Percentiles rank a stretch among this genome's conserved stretches.
Evolutionary conservation across 1,140 invertebrate species (phyloP).

Genomic region (Macrobrachium nipponense): DNA sequence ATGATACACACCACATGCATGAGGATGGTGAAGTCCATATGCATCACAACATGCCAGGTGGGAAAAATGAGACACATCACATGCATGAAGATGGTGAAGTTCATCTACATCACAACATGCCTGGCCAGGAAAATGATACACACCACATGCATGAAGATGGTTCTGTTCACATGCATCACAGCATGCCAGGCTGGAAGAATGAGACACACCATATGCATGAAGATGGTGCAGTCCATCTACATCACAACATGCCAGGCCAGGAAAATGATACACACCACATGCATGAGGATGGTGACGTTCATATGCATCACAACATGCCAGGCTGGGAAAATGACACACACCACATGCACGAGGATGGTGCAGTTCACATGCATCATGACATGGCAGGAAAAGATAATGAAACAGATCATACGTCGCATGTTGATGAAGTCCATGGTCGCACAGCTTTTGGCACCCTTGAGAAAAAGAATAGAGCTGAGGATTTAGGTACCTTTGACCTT

Average conservation of each 20-base stretch:
- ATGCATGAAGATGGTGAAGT: constrained; percentile 30
- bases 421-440: neutral
- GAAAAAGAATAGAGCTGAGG: constrained; percentile 49
- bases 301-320: too few relatives aligned
- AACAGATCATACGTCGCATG: neutral
- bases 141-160: neutral
- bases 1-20: constrained; percentile 1
- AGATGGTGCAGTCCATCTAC: constrained; percentile 14
- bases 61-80: neutral
- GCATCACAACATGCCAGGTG: too few relatives aligned
- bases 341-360: constrained; percentile 27
- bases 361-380: neutral
- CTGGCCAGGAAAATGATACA: constrained; percentile 10
- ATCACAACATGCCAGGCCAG: neutral
- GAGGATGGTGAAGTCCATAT: neutral
- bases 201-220: constrained; percentile 4
- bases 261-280: neutral
- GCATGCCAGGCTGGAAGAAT: neutral
- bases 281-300: neutral
- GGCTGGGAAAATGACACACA: neutral
- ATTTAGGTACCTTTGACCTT: constrained; percentile 44
- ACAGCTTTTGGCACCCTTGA: neutral
- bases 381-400: constrained; percentile 16
- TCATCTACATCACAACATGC: neutral
- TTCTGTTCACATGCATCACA: neutral